Base-by-base conservation (phyloP, 2,888 invertebrate species). In the Nomada fabriciana region DNA sequence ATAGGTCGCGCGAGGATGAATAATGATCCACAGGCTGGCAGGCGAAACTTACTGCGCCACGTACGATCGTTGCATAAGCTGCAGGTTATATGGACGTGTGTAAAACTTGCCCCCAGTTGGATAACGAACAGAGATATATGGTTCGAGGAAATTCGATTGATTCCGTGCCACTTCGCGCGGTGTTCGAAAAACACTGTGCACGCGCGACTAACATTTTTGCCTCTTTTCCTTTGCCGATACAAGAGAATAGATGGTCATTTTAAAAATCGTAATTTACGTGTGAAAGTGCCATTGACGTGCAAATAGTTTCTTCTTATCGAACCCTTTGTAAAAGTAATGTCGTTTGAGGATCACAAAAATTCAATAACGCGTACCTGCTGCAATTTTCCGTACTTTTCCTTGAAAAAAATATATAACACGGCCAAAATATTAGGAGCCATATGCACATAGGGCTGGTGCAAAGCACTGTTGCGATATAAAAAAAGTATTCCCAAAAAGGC, bases 1-100 rank as follows among this genome's bases (percentile, higher is more conserved):
- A 85, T 77, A 83, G 89, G 88, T 87, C 88, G 92, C 89, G 92
- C 90, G 89, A 91, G 89, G 91, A 93, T 92, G 92, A 93, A 93
- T 93, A 92, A 93, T 92, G 92, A 92, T 92, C 87, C 86, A 81
- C 79, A 77, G 87, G 84, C 82, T 83, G 87, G 83, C 85, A 64
- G 77, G 63, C 63, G 77, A 57, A 57, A 64, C 47, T 68, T 65
- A 43, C 80, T 63, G 55, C 68, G 69, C 53, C 75, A 84, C 78
- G 86, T 80, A 82, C 67, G 75, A 59, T 68, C 77, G 82, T 84
- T 86, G 82, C 86, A 77, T 77, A 85, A 77, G 72, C 74, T 68
- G 50, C 63, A n/a, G 68, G 64, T 68, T 72, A 78, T 52, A 71
- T 60, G 50, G 67, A 55, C 73, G 61, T 68, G 82, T 71, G 82